Conservation (phyloP, 2,797 vertebrate species). For the Anolis apletophallus region DNA sequence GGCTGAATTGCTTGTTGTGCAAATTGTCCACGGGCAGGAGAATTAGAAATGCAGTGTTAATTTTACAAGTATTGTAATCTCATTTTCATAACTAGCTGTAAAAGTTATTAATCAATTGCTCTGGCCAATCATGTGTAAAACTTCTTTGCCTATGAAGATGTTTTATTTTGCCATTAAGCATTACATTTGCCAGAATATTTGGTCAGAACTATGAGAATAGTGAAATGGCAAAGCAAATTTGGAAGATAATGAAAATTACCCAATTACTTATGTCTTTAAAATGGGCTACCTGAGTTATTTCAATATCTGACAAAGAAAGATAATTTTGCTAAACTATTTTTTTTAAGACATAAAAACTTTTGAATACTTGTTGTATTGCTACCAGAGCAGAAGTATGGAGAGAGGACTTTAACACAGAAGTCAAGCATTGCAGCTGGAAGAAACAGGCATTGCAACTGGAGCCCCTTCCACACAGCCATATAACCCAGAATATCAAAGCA, state of each 20-base stretch:
- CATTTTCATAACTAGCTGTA: slow-evolving; percentile 64
- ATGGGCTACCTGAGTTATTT: slow-evolving; percentile 62
- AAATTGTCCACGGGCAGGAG: slow-evolving; percentile 50
- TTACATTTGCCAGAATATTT: slow-evolving; percentile 54
- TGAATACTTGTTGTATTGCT: background rate
- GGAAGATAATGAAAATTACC: slow-evolving; percentile 56
- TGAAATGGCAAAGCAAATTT: slow-evolving; percentile 61
- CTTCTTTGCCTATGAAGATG: slow-evolving; percentile 68
- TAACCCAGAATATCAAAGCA: too few species aligned
- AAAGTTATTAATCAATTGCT: slow-evolving; percentile 68
- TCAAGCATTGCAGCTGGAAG: too few species aligned
- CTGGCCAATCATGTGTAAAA: slow-evolving; percentile 64
- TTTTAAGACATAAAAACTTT: slow-evolving; percentile 27
- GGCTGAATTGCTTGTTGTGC: slow-evolving; percentile 57
- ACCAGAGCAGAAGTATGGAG: background rate
- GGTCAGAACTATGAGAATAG: slow-evolving; percentile 54
- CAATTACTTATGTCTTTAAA: slow-evolving; percentile 61
- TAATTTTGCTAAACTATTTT: slow-evolving; percentile 46
- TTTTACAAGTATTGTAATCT: slow-evolving; percentile 65
- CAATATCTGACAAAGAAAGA: slow-evolving; percentile 50
- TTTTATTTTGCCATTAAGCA: slow-evolving; percentile 74
- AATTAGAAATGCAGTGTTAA: slow-evolving; percentile 69
- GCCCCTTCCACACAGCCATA: too few species aligned
- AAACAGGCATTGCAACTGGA: too few species aligned
- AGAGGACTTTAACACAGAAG: too few species aligned